Conservation (phyloP, 2,113 vertebrate species). For the Numida meleagris region DNA sequence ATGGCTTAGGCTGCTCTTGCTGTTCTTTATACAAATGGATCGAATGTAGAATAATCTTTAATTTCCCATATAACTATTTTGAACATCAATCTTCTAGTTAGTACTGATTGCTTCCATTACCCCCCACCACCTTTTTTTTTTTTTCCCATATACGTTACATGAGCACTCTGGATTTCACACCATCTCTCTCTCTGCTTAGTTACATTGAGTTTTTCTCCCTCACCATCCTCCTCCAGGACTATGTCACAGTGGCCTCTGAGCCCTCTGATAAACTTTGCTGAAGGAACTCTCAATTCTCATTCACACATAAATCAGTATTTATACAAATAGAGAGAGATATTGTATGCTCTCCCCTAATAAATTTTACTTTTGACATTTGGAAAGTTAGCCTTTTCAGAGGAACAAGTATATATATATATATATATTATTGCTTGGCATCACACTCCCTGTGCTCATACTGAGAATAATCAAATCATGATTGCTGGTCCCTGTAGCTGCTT, state of each 20-base stretch:
- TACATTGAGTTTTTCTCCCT: not conserved
- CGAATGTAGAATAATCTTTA: not conserved
- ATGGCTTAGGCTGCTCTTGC: not conserved
- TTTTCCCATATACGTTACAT: accelerated
- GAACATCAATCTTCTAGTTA: not conserved
- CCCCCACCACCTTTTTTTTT: not conserved
- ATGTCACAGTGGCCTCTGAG: not conserved
- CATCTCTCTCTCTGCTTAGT: not conserved
- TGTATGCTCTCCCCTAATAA: not conserved
- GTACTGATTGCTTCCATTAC: not conserved
- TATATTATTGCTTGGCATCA: not conserved
- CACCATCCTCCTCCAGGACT: not conserved
- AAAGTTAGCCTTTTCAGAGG: not conserved
- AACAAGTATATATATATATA: not conserved
- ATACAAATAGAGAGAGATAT: not conserved
- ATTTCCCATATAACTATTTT: not conserved
- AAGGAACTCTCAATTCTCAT: not conserved
- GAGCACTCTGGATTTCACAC: not conserved
- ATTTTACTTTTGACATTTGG: not conserved
- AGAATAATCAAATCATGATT: not conserved
- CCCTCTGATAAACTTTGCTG: not conserved
- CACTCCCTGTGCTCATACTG: not conserved
- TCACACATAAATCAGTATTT: not conserved
- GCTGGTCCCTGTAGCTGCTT: not conserved
- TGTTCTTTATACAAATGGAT: not conserved